Percentiles rank a stretch among this genome's conserved stretches.
Conservation (phyloP, 2,888 invertebrate genomes). For the Tetragonisca angustula region DNA sequence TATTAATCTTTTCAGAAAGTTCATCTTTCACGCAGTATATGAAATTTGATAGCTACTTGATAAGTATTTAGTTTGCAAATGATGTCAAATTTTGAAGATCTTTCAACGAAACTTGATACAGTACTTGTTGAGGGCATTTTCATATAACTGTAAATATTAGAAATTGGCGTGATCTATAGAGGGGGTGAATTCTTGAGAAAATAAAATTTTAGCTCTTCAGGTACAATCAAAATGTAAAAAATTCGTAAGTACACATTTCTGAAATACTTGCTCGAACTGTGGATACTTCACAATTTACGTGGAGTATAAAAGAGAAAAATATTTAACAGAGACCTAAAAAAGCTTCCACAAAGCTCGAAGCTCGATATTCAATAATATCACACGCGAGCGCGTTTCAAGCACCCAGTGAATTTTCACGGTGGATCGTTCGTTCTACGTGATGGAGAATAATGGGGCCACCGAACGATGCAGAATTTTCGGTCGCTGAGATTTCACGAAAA, state of each 20-base stretch:
- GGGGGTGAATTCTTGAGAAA: too few species aligned
- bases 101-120: too few species aligned
- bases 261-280: too few species aligned
- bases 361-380: neutral
- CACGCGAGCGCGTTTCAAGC: neutral
- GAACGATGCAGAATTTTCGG: neutral
- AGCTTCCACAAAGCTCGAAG: neutral
- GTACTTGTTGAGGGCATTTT: too few species aligned
- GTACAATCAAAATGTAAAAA: neutral
- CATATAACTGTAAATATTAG: too few species aligned
- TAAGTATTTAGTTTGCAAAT: too few species aligned
- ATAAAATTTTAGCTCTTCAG: neutral
- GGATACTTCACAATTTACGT: neutral
- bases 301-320: neutral
- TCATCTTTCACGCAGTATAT: too few species aligned
- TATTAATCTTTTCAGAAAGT: too few species aligned
- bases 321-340: neutral
- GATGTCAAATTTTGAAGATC: too few species aligned
- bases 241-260: neutral
- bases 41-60: too few species aligned
- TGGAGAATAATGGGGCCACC: slow-evolving; percentile 12
- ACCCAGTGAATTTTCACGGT: neutral
- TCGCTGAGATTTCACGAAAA: neutral
- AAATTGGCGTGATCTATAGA: too few species aligned
- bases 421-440: slow-evolving; percentile 11